Base-by-base conservation (phyloP, 2,797 vertebrate species). In the Craterocephalus amniculus region DNA sequence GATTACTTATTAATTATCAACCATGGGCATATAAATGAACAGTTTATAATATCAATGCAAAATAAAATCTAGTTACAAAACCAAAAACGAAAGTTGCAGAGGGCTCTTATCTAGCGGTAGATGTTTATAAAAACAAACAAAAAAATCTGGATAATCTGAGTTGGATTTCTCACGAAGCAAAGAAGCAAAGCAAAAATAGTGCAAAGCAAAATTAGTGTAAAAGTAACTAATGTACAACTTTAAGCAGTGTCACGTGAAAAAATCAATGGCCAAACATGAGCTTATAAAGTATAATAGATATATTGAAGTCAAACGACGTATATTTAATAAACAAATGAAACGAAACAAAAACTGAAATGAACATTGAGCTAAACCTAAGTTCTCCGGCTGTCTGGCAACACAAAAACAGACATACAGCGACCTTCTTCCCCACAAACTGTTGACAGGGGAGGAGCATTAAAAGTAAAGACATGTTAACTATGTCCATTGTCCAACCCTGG, bases 291-390 rank as follows among this genome's bases (percentile, higher is more conserved):
- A 43, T 20, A 2, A 16, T 40, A 20, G 0, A 20, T 0, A 20
- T 18, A 43, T 43, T 2, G 5, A 43, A 43, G 16, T 20, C 18
- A 20, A 43, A 38, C 36, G 18, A 43, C 40, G 18, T 43, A 2
- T 20, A 7, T 18, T 7, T 20, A 5, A 40, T 32, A 4, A 66
- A 68, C 35, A 26, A 4, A 22, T 70, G 79, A 86, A 69, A 6
- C 20, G 62, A 79, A 87, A 77, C 72, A 56, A 80, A 80, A 79
- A 76, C 24, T 14, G 6, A n/a, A n/a, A 1, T 45, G 6, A 1
- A 63, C 22, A 27, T 7, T 45, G 3, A 69, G 60, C 61, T 61
- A 51, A 54, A 58, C 4, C 38, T 6, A 40, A 22, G 38, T 36
- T 14, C 27, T 32, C 55, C 52, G 0, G 4, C 18, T 61, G 63